Conservation (phyloP, 64 coral and sea anemone species). For the Cladopsammia gracilis region DNA sequence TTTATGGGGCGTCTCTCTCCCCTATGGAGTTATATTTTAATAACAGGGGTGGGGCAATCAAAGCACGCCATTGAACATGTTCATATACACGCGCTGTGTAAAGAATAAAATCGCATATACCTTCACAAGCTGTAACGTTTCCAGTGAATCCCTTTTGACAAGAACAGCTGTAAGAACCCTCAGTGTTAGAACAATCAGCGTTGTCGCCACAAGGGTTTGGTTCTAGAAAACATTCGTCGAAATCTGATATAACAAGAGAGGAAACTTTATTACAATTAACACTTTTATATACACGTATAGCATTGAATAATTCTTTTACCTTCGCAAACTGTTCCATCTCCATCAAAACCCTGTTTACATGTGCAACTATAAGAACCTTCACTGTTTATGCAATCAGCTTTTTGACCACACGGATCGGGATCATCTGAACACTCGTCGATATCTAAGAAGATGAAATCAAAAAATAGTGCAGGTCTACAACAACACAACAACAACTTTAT, state of each 20-base stretch:
- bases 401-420: not conserved
- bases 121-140: not conserved
- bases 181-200: not conserved
- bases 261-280: no score
- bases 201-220: not conserved
- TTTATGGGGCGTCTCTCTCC: no score
- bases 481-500: no score
- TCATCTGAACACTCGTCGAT: not conserved
- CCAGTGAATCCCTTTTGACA: not conserved
- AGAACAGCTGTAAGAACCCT: not conserved
- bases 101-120: not conserved
- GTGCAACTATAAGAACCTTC: not conserved
- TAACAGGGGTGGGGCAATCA: no score
- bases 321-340: not conserved
- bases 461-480: no score
- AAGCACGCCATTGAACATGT: no score
- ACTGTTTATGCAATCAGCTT: constrained; percentile 1
- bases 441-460: not conserved
- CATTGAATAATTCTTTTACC: not conserved
- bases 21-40: no score
- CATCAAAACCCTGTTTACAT: not conserved
- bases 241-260: not conserved
- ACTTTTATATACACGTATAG: no score
- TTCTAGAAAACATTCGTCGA: constrained; percentile 39
- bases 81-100: no score